These are phyloP conservation scores for Calameuta pallipes DNA, from an alignment of 2,888 invertebrate genomes.

Conservation along the genomic window DNA sequence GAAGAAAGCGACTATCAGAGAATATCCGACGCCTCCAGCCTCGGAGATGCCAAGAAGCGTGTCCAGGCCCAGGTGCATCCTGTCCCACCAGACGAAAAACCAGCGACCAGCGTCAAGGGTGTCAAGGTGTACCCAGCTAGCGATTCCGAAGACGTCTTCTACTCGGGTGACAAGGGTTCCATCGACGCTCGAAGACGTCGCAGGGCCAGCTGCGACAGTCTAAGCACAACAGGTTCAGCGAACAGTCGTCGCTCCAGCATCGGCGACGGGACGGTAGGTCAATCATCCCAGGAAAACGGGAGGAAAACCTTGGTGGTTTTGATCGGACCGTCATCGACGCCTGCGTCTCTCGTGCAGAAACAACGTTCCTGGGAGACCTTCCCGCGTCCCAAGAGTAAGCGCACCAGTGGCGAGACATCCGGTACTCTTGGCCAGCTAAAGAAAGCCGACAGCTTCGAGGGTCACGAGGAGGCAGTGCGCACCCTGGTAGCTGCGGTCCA, in stretches of 20 bases:
- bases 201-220: constrained; percentile 70
- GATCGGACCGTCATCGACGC: constrained; percentile 59
- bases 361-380: constrained; percentile 76
- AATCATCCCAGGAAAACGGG: constrained; percentile 50
- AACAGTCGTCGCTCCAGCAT: constrained; percentile 71
- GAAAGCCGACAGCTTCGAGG: constrained; percentile 77
- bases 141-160: constrained; percentile 71
- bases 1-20: constrained; percentile 70
- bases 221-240: constrained; percentile 68
- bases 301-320: constrained; percentile 70
- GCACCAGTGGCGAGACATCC: constrained; percentile 36
- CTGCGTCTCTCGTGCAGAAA: constrained; percentile 69
- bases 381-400: constrained; percentile 67
- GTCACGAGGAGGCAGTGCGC: constrained; percentile 76
- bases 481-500: constrained; percentile 76
- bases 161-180: constrained; percentile 54
- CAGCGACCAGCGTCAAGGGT: constrained; percentile 42
- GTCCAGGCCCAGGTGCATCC: constrained; percentile 69
- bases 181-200: constrained; percentile 52
- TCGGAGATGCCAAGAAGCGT: constrained; percentile 63
- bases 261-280: constrained; percentile 58
- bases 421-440: constrained; percentile 64
- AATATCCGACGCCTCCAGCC: constrained; percentile 69
- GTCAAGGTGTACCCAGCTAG: constrained; percentile 70
- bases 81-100: constrained; percentile 55